phyloP scores from a whole-genome alignment of 2,113 vertebrate species.

The Dissostichus mawsoni region DNA sequence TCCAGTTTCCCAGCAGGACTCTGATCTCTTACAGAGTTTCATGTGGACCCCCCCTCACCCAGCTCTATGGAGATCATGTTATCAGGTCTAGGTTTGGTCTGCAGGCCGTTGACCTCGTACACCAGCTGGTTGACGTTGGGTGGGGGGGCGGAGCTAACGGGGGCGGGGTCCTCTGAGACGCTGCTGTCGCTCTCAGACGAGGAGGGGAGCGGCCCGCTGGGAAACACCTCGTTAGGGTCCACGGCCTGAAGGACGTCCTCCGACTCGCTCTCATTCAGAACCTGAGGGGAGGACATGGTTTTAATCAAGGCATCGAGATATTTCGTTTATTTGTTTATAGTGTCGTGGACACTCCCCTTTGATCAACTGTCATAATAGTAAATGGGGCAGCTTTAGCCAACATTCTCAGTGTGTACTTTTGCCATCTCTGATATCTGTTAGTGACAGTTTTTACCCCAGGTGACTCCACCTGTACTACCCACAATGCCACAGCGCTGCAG shows the following conservation, averaged over 20 bases:
- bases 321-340: too few relatives aligned
- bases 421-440: too few relatives aligned
- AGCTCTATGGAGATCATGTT: constrained; percentile 86
- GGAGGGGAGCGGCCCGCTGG: constrained; percentile 53
- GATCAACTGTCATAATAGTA: too few relatives aligned
- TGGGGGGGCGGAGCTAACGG: constrained; percentile 1
- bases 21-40: too few relatives aligned
- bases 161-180: constrained; percentile 77
- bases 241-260: constrained; percentile 86
- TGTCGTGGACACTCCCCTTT: too few relatives aligned
- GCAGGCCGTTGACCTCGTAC: constrained; percentile 83
- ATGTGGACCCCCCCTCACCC: constrained; percentile 54
- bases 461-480: neutral
- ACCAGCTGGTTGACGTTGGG: constrained; percentile 83
- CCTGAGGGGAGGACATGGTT: constrained; percentile 16
- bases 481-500: neutral
- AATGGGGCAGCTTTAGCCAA: too few relatives aligned
- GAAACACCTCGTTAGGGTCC: constrained; percentile 87
- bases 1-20: too few relatives aligned
- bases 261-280: constrained; percentile 80
- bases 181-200: constrained; percentile 82
- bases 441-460: too few relatives aligned
- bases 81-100: constrained; percentile 46
- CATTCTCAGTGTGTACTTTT: too few relatives aligned
- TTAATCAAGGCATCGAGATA: too few relatives aligned